A percentile compares a stretch with the other conserved stretches of the same genome.
Conservation (phyloP, 1,140 invertebrate species). For the Dendrolimus punctatus region DNA sequence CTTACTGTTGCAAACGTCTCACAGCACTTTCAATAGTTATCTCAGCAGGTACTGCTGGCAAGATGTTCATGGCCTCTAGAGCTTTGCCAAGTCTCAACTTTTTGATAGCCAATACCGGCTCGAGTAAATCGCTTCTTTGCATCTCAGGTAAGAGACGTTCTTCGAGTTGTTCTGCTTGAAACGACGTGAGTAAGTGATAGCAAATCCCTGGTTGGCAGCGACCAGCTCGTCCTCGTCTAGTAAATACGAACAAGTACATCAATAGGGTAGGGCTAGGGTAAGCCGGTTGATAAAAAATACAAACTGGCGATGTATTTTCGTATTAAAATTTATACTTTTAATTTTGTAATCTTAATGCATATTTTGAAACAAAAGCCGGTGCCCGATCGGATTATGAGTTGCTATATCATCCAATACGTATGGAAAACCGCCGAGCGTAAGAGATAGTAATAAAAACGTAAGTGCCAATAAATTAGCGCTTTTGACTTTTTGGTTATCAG, state of each 20-base stretch:
- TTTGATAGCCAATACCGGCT: constrained; percentile 77
- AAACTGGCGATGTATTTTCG: no score
- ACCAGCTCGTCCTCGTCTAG: constrained; percentile 80
- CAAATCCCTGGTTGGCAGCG: constrained; percentile 83
- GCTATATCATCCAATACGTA: no score
- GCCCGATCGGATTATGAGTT: no score
- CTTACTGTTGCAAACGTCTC: constrained; percentile 61
- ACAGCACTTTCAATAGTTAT: constrained; percentile 78
- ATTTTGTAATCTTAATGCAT: neutral
- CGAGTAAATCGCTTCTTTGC: constrained; percentile 74
- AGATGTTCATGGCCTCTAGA: constrained; percentile 75
- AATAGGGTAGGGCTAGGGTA: neutral
- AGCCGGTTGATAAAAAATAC: no score
- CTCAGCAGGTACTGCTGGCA: constrained; percentile 80
- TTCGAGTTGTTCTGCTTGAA: constrained; percentile 54
- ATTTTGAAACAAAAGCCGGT: no score
- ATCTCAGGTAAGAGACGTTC: constrained; percentile 76
- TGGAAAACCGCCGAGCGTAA: no score
- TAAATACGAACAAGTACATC: constrained; percentile 6
- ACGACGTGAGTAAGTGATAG: constrained; percentile 81
- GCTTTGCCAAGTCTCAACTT: constrained; percentile 80
- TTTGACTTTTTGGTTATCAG: no score
- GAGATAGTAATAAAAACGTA: no score
- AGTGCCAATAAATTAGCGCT: no score
- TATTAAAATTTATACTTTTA: neutral